phyloP scores from a whole-genome alignment of 37 sponge, comb jelly and placozoan species.

The Crambe crambe region DNA sequence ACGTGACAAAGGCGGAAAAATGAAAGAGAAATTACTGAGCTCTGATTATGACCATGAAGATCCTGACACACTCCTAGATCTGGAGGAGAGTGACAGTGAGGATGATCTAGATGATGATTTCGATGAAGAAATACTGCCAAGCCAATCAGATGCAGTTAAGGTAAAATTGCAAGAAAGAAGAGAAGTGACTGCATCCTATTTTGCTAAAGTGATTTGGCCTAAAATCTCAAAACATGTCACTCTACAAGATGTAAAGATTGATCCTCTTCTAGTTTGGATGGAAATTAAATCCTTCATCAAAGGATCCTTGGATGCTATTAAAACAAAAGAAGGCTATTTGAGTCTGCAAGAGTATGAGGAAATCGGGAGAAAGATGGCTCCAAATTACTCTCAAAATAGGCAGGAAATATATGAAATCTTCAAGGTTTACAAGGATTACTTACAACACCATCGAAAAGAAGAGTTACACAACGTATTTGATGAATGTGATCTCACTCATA shows the following conservation, averaged over 20 bases:
- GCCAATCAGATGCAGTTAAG: background rate
- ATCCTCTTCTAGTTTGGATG: slow-evolving; percentile 77
- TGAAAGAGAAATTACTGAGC: slow-evolving; percentile 43
- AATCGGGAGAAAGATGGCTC: slow-evolving; percentile 71
- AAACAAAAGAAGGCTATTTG: slow-evolving; percentile 44
- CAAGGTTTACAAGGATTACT: slow-evolving; percentile 22
- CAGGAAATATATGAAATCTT: slow-evolving; percentile 63
- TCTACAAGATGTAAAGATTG: background rate
- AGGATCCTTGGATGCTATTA: slow-evolving; percentile 71
- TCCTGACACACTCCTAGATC: slow-evolving; percentile 35
- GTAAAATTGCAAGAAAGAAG: slow-evolving; percentile 36
- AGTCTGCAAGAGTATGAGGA: slow-evolving; percentile 49
- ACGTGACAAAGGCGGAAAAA: slow-evolving; percentile 30
- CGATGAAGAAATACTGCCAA: background rate
- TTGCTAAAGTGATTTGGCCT: slow-evolving; percentile 49
- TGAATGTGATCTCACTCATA: slow-evolving; percentile 71
- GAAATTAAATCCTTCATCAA: slow-evolving; percentile 87
- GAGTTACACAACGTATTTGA: slow-evolving; percentile 59
- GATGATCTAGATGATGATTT: slow-evolving; percentile 26
- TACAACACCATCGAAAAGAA: slow-evolving; percentile 5
- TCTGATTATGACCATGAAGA: slow-evolving; percentile 53
- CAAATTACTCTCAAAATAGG: slow-evolving; percentile 59
- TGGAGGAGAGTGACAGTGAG: slow-evolving; percentile 39
- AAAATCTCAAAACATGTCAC: slow-evolving; percentile 13
- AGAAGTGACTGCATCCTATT: slow-evolving; percentile 43